Base-by-base conservation (phyloP, 1,140 invertebrate genomes). In the Heliconius eleuchia region DNA sequence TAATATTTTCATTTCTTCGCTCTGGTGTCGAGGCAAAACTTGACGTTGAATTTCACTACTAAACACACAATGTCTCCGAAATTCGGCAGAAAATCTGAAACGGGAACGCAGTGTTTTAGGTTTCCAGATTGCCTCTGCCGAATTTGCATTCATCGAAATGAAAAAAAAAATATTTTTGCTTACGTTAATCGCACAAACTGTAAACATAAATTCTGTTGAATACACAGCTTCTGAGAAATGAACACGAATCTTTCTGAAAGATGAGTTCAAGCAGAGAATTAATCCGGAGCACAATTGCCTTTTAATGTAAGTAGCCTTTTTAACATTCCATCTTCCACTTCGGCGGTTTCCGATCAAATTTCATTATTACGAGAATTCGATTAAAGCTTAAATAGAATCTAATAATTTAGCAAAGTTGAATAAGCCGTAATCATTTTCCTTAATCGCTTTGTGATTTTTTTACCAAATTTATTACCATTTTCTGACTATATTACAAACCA, bases 251-350 rank as follows among this genome's bases (percentile, higher is more conserved):
- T 66, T 66, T 66, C 23, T 11, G 3, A 66, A 2, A 66, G 60
- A 66, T 30, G 23, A 72, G 52, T 2, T 76, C 30, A 66, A 42
- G 30, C 39, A 73, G 30, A 42, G 46, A 77, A 77, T 70, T 74
- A 70, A 71, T 78, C 73, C 34, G 23, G 37, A 57, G 50, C 27
- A 50, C 46, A 70, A 74, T 37, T 66, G 72, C 66, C 46, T 71
- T 37, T 75, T 77, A 71, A 73, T 52, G 23, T 80, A 50, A 52
- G 57, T 46, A 71, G 37, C 13, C 71, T 39, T 73, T 71, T 77
- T 71, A 70, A 66, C 74, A 76, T 73, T 60, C 39, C n/a, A 19
- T 78, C 34, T 76, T 66, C 55, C 55, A 9, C 42, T 78, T 30
- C 23, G 7, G 16, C 46, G 19, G 37, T 60, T 52, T 27, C 4